These are phyloP conservation scores for Scarus forsteni DNA, from an alignment of 2,797 vertebrate species.

Conservation along the genomic window DNA sequence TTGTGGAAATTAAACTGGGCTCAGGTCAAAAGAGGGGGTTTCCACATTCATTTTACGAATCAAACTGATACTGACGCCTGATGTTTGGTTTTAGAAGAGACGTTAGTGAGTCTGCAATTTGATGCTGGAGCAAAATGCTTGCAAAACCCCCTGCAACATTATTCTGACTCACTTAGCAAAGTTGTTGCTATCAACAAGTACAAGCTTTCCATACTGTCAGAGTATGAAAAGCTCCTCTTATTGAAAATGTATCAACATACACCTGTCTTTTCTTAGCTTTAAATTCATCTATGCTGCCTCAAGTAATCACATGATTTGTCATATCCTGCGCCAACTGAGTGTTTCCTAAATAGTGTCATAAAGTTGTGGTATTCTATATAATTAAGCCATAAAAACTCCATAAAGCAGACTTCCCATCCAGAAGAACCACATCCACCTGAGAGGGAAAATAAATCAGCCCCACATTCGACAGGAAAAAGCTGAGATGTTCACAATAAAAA, in stretches of 20 bases:
- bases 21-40: slow-evolving; percentile 18
- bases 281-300: neutral
- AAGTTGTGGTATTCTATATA: neutral
- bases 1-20: neutral
- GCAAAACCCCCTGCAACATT: slow-evolving; percentile 3
- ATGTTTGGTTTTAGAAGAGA: slow-evolving; percentile 39
- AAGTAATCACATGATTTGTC: neutral
- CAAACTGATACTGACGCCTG: slow-evolving; percentile 12
- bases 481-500: too few species aligned
- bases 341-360: slow-evolving; percentile 2
- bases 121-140: slow-evolving; percentile 41
- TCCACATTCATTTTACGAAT: slow-evolving; percentile 31
- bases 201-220: too few species aligned
- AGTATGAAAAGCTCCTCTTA: neutral
- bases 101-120: slow-evolving; percentile 43
- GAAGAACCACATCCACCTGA: neutral
- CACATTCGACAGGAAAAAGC: neutral
- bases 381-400: slow-evolving; percentile 10
- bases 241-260: neutral
- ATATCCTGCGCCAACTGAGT: neutral
- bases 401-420: slow-evolving; percentile 10
- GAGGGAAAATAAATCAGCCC: neutral
- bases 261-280: neutral
- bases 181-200: neutral
- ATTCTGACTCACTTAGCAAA: slow-evolving; percentile 42